Evolutionary conservation across 2,113 vertebrate species (phyloP).

Genomic region (Parotia lawesii): DNA sequence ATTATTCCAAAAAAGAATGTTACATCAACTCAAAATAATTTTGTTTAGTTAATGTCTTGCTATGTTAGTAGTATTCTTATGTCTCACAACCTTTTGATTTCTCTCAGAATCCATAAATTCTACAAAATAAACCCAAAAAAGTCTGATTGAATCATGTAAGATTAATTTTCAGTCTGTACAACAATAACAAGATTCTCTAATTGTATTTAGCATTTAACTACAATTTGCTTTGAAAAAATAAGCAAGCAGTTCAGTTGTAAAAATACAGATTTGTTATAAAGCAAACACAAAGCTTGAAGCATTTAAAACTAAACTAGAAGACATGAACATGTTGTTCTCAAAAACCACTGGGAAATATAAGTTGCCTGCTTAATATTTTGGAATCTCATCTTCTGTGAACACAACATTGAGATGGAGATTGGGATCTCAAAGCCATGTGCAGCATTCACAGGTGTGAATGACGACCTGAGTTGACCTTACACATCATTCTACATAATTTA

Average conservation of each 20-base stretch:
- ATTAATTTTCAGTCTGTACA: not conserved
- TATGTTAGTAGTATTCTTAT: not conserved
- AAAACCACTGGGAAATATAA: not conserved
- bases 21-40: not conserved
- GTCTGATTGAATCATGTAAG: not conserved
- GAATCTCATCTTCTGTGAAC: not conserved
- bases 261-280: not conserved
- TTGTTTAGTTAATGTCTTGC: not conserved
- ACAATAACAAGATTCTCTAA: not conserved
- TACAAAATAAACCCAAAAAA: not conserved
- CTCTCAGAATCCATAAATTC: not conserved
- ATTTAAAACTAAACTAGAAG: not conserved
- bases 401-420: not conserved
- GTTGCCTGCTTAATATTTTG: not conserved
- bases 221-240: not conserved
- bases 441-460: not conserved
- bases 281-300: not conserved
- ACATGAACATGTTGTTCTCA: not conserved
- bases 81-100: not conserved
- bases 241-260: not conserved
- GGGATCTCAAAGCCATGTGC: not conserved
- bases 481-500: not conserved
- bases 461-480: not conserved
- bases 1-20: not conserved
- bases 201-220: not conserved